Conservation (phyloP, 2,888 invertebrate species). For the Habrosyne pyritoides region DNA sequence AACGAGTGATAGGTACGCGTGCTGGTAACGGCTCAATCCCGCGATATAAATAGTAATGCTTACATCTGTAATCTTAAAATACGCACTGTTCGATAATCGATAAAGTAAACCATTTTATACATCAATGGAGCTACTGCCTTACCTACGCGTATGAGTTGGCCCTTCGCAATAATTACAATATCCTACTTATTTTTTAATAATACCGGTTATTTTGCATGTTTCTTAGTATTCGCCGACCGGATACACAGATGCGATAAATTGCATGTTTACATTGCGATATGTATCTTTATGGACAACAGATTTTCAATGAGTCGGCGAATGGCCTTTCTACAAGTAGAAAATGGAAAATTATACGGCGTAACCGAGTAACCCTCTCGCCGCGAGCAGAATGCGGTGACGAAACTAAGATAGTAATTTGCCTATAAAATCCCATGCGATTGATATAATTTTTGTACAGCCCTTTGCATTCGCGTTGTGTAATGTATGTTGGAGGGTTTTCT, state of each 20-base stretch:
- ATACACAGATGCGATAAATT: conserved; percentile 59
- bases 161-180: conserved; percentile 50
- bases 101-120: conserved; percentile 59
- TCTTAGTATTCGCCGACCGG: conserved; percentile 60
- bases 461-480: conserved; percentile 76
- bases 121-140: conserved; percentile 44
- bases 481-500: conserved; percentile 70
- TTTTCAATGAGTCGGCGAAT: conserved; percentile 46
- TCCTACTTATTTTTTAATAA: conserved; percentile 36
- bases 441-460: conserved; percentile 78
- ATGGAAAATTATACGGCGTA: conserved; percentile 4
- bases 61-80: conserved; percentile 54
- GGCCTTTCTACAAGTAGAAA: conserved; percentile 8
- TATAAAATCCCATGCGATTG: conserved; percentile 75
- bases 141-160: conserved; percentile 35
- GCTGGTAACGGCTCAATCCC: conserved; percentile 50
- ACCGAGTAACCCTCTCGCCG: conserved; percentile 42
- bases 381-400: conserved; percentile 58
- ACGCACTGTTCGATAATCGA: conserved; percentile 54
- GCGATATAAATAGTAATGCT: conserved; percentile 49
- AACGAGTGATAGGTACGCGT: conserved; percentile 37
- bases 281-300: conserved; percentile 47
- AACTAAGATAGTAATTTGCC: conserved; percentile 72
- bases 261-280: conserved; percentile 62
- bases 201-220: conserved; percentile 45